Percentiles rank a stretch among this genome's conserved stretches.
phyloP scores from a whole-genome alignment of 2,113 vertebrate species.

The Piaya cayana region DNA sequence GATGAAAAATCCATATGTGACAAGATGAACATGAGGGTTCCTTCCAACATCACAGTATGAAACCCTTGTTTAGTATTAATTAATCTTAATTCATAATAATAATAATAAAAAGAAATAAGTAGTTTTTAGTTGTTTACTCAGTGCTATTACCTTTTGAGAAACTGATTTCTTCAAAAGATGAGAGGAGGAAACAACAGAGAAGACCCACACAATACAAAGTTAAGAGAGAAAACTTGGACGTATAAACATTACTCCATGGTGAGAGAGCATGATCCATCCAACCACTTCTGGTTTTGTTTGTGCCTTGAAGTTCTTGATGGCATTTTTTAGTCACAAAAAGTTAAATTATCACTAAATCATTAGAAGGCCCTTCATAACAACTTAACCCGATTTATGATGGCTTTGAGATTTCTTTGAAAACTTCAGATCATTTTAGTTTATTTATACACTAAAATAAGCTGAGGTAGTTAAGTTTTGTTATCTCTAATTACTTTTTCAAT shows the following conservation, averaged over 20 bases:
- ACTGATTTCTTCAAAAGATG: neutral
- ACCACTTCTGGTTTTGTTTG: neutral
- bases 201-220: neutral
- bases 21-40: neutral
- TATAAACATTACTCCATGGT: neutral
- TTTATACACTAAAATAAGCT: neutral
- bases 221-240: neutral
- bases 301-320: neutral
- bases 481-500: neutral
- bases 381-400: neutral
- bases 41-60: neutral
- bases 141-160: neutral
- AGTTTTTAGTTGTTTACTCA: neutral
- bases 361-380: neutral
- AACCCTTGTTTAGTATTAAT: neutral
- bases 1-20: neutral
- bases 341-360: neutral
- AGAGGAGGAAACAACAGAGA: neutral
- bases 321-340: neutral
- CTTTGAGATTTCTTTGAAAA: neutral
- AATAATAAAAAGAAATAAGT: too few relatives aligned
- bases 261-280: neutral
- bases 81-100: neutral
- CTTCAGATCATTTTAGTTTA: neutral
- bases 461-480: neutral